Base-by-base conservation (phyloP, 2,113 vertebrate genomes). In the Sylvicapra grimmia region DNA sequence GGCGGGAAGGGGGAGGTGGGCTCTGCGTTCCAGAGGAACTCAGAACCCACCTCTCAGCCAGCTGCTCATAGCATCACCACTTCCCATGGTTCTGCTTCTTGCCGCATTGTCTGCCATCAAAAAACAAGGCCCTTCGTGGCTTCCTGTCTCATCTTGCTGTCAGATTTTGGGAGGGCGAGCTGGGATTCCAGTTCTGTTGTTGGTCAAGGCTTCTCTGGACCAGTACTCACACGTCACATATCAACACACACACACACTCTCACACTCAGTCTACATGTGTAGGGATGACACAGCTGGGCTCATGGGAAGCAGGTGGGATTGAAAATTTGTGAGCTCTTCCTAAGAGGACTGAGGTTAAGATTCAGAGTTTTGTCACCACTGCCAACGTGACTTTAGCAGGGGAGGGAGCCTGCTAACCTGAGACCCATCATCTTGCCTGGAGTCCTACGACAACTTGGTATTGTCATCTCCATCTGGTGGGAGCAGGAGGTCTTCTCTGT, bases 141-240 rank as follows among this genome's bases (percentile, higher is more conserved):
- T 91, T 96, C 93, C 58, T 9, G 80, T n/a, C 83, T 75, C 83
- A 53, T 72, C 90, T 93, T 80, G 89, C 89, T 77, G 56, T 88
- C 89, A n/a, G 19, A 83, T 88, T 75, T 36, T 29, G 95, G 92
- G 92, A 96, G 87, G 82, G 44, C 3, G 47, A 88, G 40, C 77
- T 94, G 93, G 93, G 36, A 89, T 72, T 72, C 86, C 80, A 77
- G 94, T 89, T 98, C 93, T 93, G 23, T 79, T 83, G 54, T 89
- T 91, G 54, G 59, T 77, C 93, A 97, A 96, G 93, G 84, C 97
- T 97, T 98, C 93, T 93, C 14, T 61, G 82, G 93, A 95, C 53
- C 68, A 94, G 89, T 75, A 44, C 49, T 47, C 14, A 33, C 93
- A 68, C 23, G 29, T 51, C 91, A 25, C 75, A 23, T 36, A 27